These are phyloP conservation scores for Andricus grossulariae DNA, from an alignment of 1,140 invertebrate species.

Conservation along the genomic window DNA sequence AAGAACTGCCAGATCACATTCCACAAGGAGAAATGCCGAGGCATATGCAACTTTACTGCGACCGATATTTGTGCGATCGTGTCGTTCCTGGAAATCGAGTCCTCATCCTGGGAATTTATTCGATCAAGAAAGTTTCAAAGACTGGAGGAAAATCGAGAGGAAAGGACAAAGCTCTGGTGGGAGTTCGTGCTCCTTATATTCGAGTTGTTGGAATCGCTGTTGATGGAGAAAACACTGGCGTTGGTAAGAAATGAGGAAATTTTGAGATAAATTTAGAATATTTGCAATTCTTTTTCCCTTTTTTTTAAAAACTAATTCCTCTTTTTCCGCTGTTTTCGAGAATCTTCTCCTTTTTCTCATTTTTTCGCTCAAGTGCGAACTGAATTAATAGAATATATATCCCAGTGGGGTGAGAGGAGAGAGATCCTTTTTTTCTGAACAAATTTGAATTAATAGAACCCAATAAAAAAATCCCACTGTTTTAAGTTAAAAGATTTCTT, in stretches of 20 bases:
- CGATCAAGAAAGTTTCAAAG: constrained; percentile 92
- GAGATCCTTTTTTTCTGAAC: no score
- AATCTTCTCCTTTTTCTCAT: no score
- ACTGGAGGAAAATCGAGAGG: constrained; percentile 78
- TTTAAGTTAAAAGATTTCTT: no score
- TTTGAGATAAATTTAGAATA: constrained; percentile 55
- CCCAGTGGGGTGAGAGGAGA: no score
- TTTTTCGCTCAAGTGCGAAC: no score
- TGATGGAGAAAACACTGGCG: constrained; percentile 80
- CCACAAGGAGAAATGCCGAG: constrained; percentile 99
- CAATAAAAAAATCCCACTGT: no score
- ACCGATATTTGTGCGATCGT: constrained; percentile 95
- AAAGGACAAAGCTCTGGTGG: constrained; percentile 92
- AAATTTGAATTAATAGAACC: no score
- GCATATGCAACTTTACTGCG: constrained; percentile 96
- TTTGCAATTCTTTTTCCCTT: not conserved
- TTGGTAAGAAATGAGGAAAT: constrained; percentile 81
- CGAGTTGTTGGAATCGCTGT: constrained; percentile 94
- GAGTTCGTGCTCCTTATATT: constrained; percentile 95
- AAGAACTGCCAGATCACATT: constrained; percentile 97
- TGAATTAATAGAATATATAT: no score
- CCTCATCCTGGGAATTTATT: constrained; percentile 95
- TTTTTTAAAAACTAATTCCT: no score
- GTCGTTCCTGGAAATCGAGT: constrained; percentile 98
- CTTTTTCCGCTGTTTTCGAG: no score